These are phyloP conservation scores for Lepus oiostolus DNA, from an alignment of 2,797 vertebrate genomes.

Conservation along the genomic window DNA sequence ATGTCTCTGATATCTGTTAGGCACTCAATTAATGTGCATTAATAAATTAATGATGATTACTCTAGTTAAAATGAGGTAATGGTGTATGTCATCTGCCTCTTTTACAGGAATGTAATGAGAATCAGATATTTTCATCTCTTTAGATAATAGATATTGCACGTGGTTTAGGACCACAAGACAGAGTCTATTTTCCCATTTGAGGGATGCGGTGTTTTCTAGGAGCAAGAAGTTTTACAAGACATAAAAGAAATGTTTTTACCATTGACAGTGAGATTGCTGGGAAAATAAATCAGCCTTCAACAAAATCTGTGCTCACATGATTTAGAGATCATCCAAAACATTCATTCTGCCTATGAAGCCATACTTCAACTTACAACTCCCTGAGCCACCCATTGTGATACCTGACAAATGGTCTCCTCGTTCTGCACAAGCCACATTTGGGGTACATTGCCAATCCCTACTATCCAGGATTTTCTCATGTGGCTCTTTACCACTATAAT, in stretches of 20 bases:
- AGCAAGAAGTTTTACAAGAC: neutral
- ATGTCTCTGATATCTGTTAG: neutral
- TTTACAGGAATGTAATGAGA: neutral
- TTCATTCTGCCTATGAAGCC: neutral
- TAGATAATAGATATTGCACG: neutral
- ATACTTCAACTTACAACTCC: neutral
- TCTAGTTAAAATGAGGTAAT: neutral
- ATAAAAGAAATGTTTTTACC: neutral
- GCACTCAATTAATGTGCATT: neutral
- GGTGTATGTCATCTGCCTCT: neutral
- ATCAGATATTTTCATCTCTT: neutral
- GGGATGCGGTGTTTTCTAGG: neutral
- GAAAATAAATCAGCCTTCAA: slow-evolving; percentile 22
- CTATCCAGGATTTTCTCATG: neutral
- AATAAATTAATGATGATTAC: neutral
- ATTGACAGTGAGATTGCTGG: neutral
- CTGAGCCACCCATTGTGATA: neutral
- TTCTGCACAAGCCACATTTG: neutral
- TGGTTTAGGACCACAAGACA: neutral
- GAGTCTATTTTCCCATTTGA: neutral
- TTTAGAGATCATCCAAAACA: neutral
- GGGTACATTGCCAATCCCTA: neutral
- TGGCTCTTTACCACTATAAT: neutral
- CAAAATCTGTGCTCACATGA: neutral
- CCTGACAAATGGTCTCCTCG: neutral